A percentile compares a stretch with the other conserved stretches of the same genome.
Evolutionary conservation across 2,797 vertebrate genomes (phyloP).

Genomic region (Catostomus latipinnis): DNA sequence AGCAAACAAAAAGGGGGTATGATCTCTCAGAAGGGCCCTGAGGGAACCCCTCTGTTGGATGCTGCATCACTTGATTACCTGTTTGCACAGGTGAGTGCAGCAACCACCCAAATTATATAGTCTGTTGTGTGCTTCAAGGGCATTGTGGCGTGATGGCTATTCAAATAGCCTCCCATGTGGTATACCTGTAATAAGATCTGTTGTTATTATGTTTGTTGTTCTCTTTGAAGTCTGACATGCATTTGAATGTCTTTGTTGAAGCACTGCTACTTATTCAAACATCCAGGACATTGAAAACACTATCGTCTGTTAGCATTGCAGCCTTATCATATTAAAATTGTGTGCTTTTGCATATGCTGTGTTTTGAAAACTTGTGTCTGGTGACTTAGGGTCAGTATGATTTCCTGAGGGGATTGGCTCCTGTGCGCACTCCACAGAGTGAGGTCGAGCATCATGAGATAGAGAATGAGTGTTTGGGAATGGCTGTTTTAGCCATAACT

Average conservation of each 20-base stretch:
- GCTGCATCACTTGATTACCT: constrained; percentile 89
- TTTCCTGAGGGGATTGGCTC: constrained; percentile 88
- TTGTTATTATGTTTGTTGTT: constrained; percentile 31
- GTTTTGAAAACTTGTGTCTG: constrained; percentile 19
- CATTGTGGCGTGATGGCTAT: constrained; percentile 34
- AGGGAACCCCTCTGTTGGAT: constrained; percentile 91
- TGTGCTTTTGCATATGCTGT: background rate
- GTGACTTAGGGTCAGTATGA: constrained; percentile 88
- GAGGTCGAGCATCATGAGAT: constrained; percentile 92
- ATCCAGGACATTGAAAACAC: background rate
- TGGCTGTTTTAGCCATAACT: constrained; percentile 97
- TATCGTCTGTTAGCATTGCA: background rate
- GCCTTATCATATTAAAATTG: background rate
- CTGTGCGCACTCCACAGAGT: constrained; percentile 80
- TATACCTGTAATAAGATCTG: background rate
- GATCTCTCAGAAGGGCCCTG: constrained; percentile 78
- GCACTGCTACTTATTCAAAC: constrained; percentile 7
- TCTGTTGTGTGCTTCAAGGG: background rate
- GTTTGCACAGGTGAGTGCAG: constrained; percentile 86
- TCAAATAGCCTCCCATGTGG: constrained; percentile 25
- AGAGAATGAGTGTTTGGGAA: constrained; percentile 96
- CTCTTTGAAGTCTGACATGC: constrained; percentile 1
- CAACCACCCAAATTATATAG: background rate
- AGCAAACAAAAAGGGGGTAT: constrained; percentile 83
- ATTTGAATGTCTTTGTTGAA: constrained; percentile 17